Evolutionary conservation across 2,113 vertebrate species (phyloP).

Genomic region (Hipposideros armiger): DNA sequence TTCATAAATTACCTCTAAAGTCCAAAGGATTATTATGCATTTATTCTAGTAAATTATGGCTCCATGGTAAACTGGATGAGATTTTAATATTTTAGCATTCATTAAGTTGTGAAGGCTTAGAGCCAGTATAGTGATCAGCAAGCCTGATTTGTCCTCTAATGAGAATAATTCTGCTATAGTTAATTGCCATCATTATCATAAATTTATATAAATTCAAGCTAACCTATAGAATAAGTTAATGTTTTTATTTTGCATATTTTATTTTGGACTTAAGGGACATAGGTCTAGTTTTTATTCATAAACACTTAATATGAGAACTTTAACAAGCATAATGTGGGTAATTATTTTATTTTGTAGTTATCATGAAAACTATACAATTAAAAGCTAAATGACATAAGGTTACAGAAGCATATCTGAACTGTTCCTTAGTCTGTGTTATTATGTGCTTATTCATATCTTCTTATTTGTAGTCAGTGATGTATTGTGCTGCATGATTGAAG

Average conservation of each 20-base stretch:
- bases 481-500: neutral
- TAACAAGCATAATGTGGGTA: neutral
- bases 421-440: neutral
- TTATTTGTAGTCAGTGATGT: neutral
- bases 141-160: slow-evolving; percentile 67
- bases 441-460: neutral
- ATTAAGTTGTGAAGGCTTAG: slow-evolving; percentile 60
- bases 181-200: slow-evolving; percentile 62
- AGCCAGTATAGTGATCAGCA: slow-evolving; percentile 55
- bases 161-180: slow-evolving; percentile 63
- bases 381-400: neutral
- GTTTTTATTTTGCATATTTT: slow-evolving; percentile 57
- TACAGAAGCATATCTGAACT: neutral
- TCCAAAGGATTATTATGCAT: slow-evolving; percentile 74
- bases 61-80: slow-evolving; percentile 66
- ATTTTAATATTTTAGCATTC: slow-evolving; percentile 83
- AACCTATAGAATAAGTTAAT: slow-evolving; percentile 73
- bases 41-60: slow-evolving; percentile 77
- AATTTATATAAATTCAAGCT: slow-evolving; percentile 71
- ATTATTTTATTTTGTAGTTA: slow-evolving; percentile 41
- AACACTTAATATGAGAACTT: neutral
- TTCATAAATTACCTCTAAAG: slow-evolving; percentile 70
- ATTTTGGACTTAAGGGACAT: slow-evolving; percentile 33
- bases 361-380: neutral
- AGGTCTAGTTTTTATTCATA: neutral